Conservation (phyloP, 2,113 vertebrate genomes). For the Gopherus flavomarginatus region DNA sequence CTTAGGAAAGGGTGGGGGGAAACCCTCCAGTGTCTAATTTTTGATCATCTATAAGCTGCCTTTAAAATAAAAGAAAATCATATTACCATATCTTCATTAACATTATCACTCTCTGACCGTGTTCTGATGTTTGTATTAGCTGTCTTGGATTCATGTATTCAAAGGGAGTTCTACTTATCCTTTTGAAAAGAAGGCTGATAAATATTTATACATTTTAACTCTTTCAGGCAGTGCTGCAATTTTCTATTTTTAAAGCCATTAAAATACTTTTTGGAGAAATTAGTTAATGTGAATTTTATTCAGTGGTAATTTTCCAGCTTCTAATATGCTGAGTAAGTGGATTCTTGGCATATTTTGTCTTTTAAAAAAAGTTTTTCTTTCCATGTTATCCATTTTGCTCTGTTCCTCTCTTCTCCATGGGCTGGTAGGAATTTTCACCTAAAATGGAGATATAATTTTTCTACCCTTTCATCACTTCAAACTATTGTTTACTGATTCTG, state of each 20-base stretch:
- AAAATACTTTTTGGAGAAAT: neutral
- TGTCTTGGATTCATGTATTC: conserved; percentile 74
- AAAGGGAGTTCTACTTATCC: conserved; percentile 73
- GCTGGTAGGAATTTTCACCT: neutral
- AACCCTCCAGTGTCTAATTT: conserved; percentile 63
- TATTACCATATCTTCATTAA: conserved; percentile 73
- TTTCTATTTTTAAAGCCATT: conserved; percentile 29
- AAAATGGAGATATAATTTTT: neutral
- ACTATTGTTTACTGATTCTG: neutral
- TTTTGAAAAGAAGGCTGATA: conserved; percentile 74
- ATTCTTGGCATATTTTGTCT: neutral
- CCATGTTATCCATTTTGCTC: neutral
- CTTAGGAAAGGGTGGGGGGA: conserved; percentile 18
- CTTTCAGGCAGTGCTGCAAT: conserved; percentile 54
- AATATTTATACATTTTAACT: conserved; percentile 79
- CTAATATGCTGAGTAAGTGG: neutral
- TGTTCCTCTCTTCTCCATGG: conserved; percentile 38
- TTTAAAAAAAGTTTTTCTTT: neutral
- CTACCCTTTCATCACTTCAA: neutral
- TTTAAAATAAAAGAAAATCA: conserved; percentile 50
- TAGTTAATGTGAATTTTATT: neutral
- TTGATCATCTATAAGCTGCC: conserved; percentile 62
- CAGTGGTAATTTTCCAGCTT: accelerated
- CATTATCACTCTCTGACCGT: conserved; percentile 50
- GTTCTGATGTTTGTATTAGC: conserved; percentile 70